Evolutionary conservation across 2,113 vertebrate genomes (phyloP), one percentile per base, ranked within the genome.

Genomic region (Trogon melanurus): DNA sequence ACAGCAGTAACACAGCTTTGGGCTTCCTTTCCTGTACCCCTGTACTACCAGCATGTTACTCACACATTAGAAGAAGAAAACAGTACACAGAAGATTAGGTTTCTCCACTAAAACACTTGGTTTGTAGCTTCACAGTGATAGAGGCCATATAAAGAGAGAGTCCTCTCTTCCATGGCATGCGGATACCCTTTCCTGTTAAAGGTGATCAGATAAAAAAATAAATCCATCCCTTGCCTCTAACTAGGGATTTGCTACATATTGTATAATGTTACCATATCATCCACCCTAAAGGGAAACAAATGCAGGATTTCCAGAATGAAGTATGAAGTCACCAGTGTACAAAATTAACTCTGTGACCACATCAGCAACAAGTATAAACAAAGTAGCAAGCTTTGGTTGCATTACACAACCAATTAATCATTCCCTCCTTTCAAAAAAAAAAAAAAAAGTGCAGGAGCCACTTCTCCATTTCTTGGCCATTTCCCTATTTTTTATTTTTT

Each of bases 241-340:
- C 94, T 71, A 97, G 70, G 58, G 93, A 95, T 95, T 97, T 97
- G 70, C 91, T 75, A 88, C 45, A 93, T 64, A 94, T 82, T 94
- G 45, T 67, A 96, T 57, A 96, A 73, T 29, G 89, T 67, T 76
- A 83, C 62, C 82, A 93, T 88, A 81, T 41, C 66, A 81, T 81
- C 73, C 20, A 93, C 57, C 29, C 75, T 44, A 86, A 93, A 92
- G 73, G 56, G 11, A 75, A 91, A 82, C 65, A 80, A 60, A 65
- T 7, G 12, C 8, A 20, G 11, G 6, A 70, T 64, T 70, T 93
- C 70, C 64, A 80, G 79, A 89, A 83, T 41, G 47, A 91, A 29
- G 14, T 30, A 64, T 25, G 32, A 94, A 53, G 30, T 51, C 84
- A 61, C 30, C 16, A 41, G 36, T 11, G 56, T 44, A 71, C 58